These are phyloP conservation scores for Cheilosia soror DNA, from an alignment of 2,888 invertebrate genomes.

Conservation along the genomic window DNA sequence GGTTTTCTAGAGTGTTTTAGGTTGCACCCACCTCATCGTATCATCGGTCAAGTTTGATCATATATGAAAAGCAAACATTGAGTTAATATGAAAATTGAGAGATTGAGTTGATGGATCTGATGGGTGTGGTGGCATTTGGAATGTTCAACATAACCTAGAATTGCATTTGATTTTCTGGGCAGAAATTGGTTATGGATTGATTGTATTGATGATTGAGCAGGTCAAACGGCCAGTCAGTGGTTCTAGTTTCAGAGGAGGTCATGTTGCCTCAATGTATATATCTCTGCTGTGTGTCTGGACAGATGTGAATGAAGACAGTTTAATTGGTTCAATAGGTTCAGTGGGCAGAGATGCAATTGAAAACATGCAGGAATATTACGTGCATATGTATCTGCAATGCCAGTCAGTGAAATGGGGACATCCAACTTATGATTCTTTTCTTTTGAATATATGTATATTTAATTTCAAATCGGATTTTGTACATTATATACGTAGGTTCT, in stretches of 20 bases:
- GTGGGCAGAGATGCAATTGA: slow-evolving; percentile 5
- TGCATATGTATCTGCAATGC: too few relatives aligned
- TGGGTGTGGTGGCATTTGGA: slow-evolving; percentile 42
- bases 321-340: slow-evolving; percentile 55
- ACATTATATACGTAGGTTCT: too few relatives aligned
- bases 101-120: slow-evolving; percentile 56
- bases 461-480: too few relatives aligned
- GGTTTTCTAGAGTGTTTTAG: not conserved
- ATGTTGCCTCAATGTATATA: not conserved
- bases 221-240: slow-evolving; percentile 34
- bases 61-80: slow-evolving; percentile 74
- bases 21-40: not conserved
- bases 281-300: slow-evolving; percentile 9
- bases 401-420: too few relatives aligned
- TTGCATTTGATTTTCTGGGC: slow-evolving; percentile 43
- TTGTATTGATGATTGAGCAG: slow-evolving; percentile 17
- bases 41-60: slow-evolving; percentile 69
- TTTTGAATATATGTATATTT: too few relatives aligned
- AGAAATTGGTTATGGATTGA: slow-evolving; percentile 20
- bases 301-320: slow-evolving; percentile 56
- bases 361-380: not conserved
- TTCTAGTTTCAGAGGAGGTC: slow-evolving; percentile 5
- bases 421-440: too few relatives aligned
- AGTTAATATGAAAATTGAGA: slow-evolving; percentile 76
- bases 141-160: slow-evolving; percentile 59